Conservation (phyloP, 92 coral and sea anemone species). For the Nematostella vectensis region DNA sequence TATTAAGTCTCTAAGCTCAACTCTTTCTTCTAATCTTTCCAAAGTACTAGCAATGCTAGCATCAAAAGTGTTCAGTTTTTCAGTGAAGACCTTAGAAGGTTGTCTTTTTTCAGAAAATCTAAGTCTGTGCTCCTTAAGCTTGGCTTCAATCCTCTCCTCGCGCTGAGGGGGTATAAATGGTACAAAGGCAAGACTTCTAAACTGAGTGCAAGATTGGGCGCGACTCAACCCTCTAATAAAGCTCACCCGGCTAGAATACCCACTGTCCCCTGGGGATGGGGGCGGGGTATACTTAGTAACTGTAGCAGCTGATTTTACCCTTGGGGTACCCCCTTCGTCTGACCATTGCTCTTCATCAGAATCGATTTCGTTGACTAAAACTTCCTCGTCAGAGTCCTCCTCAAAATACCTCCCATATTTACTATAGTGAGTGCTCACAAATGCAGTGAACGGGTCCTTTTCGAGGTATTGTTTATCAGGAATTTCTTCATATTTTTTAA, state of each 20-base stretch:
- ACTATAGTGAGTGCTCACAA: slow-evolving; percentile 37
- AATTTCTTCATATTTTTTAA: slow-evolving; percentile 18
- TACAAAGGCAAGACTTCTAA: slow-evolving; percentile 16
- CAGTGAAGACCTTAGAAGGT: background rate
- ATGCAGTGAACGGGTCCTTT: slow-evolving; percentile 43
- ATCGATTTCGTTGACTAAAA: slow-evolving; percentile 39
- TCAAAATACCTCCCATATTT: slow-evolving; percentile 11
- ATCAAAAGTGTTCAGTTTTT: slow-evolving; percentile 2
- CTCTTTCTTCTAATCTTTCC: slow-evolving; percentile 6
- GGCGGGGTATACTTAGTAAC: slow-evolving; percentile 14
- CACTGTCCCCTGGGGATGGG: slow-evolving; percentile 46
- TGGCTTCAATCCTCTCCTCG: slow-evolving; percentile 4
- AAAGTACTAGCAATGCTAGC: slow-evolving; percentile 13
- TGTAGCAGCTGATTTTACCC: slow-evolving; percentile 4
- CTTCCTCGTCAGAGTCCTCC: slow-evolving; percentile 46
- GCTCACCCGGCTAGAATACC: slow-evolving; percentile 59
- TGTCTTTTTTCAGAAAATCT: background rate
- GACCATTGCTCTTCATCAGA: slow-evolving; percentile 6
- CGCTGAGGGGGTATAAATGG: slow-evolving; percentile 10
- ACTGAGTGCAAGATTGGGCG: slow-evolving; percentile 33
- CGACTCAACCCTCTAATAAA: slow-evolving; percentile 43
- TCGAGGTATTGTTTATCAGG: slow-evolving; percentile 9
- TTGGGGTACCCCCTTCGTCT: slow-evolving; percentile 1
- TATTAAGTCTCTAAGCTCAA: background rate
- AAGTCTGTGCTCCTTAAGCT: background rate